Evolutionary conservation across 2,113 vertebrate species (phyloP), one percentile per base, ranked within the genome.

Genomic region (Pygoscelis antarcticus): DNA sequence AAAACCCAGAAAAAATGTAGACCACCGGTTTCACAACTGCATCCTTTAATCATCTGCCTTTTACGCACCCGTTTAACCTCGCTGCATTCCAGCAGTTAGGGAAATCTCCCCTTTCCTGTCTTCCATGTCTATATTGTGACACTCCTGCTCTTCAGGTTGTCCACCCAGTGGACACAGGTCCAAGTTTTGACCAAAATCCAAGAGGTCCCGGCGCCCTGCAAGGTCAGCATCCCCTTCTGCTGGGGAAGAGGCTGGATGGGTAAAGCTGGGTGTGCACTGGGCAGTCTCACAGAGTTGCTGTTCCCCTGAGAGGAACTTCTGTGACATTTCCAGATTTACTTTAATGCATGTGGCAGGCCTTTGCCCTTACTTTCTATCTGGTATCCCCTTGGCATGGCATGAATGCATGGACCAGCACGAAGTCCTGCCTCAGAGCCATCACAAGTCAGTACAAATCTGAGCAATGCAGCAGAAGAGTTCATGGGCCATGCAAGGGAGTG

Each of bases 21-120:
- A 38, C 6, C 11, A 14, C 9, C 36, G 30, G 68, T 80, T 88
- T 54, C 61, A 65, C 58, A 47, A 32, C 2, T 0, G 0, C 15
- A 30, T 62, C 25, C 40, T 88, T 83, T 36, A 23, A 3, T 36
- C 42, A 20, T 22, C 25, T 66, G 46, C 4, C 8, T 74, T 79
- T 83, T 44, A 47, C 0, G 7, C 22, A 8, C 4, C 36, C 23
- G 2, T 54, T 61, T 52, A 47, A 38, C 26, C 16, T 70, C 3
- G 0, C 16, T 70, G 5, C n/a, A 21, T 47, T 44, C 65, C 42
- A 81, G 22, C 25, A 71, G 19, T 11, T 46, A 21, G 26, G 34
- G 26, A 60, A 49, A 46, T 6, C 26, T 62, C 60, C 55, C 7
- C 6, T 25, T 38, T 17, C 46, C 54, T 38, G 9, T 57, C 83